phyloP scores from a whole-genome alignment of 2,113 vertebrate genomes.

The Pelobates fuscus region DNA sequence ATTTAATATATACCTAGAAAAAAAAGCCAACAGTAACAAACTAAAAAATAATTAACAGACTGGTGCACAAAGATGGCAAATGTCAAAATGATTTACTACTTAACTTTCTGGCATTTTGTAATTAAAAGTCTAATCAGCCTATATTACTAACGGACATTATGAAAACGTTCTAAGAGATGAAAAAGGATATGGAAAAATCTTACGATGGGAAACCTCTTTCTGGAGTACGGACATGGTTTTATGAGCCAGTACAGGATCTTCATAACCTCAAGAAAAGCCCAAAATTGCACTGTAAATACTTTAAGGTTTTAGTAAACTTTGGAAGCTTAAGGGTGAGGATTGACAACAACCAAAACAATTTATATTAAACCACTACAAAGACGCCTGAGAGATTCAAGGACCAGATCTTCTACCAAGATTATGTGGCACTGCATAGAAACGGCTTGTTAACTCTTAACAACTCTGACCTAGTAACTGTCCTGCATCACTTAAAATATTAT shows the following conservation, averaged over 20 bases:
- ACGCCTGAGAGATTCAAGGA: background rate
- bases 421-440: background rate
- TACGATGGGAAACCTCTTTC: background rate
- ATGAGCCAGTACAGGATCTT: background rate
- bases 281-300: slow-evolving; percentile 27
- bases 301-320: slow-evolving; percentile 19
- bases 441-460: background rate
- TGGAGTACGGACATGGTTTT: background rate
- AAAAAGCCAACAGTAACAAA: no score
- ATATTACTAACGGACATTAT: background rate
- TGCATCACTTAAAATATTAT: no score
- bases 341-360: slow-evolving; percentile 33
- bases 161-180: slow-evolving; percentile 1
- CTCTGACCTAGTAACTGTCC: no score
- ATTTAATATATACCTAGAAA: no score
- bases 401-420: background rate
- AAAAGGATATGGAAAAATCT: slow-evolving; percentile 3
- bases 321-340: slow-evolving; percentile 19
- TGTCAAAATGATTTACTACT: no score
- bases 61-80: background rate
- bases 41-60: background rate
- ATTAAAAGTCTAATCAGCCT: background rate
- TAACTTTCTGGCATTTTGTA: background rate
- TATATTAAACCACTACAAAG: slow-evolving; percentile 25
- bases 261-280: slow-evolving; percentile 22